Conservation (phyloP, 2,797 vertebrate genomes). For the Helicolenus hilgendorfi region DNA sequence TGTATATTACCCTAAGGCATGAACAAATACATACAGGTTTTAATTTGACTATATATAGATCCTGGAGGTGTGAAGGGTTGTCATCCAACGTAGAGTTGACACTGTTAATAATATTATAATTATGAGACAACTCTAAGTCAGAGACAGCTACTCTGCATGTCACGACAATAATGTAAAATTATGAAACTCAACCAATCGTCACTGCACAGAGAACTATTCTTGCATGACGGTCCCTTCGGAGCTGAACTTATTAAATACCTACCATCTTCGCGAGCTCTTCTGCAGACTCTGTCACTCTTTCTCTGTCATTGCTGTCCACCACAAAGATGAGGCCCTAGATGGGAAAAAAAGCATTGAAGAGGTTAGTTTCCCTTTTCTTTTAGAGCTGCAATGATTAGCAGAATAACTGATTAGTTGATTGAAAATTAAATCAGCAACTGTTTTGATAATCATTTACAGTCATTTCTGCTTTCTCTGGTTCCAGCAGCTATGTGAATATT, state of each 20-base stretch:
- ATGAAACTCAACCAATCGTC: background rate
- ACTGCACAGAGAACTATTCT: background rate
- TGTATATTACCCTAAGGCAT: too few species aligned
- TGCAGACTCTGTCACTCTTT: constrained; percentile 93
- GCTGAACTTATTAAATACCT: constrained; percentile 26
- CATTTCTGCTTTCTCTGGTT: background rate
- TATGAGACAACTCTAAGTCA: background rate
- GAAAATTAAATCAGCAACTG: background rate
- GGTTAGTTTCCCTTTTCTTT: background rate
- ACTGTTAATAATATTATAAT: background rate
- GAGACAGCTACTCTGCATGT: background rate
- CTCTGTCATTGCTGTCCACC: constrained; percentile 96
- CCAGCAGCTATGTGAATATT: background rate
- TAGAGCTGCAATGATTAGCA: background rate
- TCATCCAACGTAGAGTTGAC: background rate
- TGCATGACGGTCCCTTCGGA: background rate
- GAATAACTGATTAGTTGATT: background rate
- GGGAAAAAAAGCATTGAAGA: rapidly evolving
- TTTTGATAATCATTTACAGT: background rate
- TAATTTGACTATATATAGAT: background rate
- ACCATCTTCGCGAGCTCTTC: constrained; percentile 96
- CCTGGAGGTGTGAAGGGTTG: background rate
- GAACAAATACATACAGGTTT: background rate
- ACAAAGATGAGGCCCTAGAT: constrained; percentile 95
- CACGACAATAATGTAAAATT: background rate